Base-by-base conservation (phyloP, 1,140 invertebrate genomes). In the Saccostrea cuccullata region DNA sequence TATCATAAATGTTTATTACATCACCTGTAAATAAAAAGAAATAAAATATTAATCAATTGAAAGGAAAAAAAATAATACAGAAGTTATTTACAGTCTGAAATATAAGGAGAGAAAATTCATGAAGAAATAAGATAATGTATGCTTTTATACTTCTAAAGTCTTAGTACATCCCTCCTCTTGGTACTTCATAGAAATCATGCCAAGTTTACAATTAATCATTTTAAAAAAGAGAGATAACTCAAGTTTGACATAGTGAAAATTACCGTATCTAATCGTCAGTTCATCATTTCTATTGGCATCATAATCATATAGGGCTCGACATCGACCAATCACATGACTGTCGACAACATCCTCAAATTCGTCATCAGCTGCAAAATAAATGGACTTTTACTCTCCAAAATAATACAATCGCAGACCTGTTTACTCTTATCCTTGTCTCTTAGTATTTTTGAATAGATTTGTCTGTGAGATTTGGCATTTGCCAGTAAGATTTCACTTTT, bases 281-380 rank as follows among this genome's bases (percentile, higher is more conserved):
- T 99, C 98, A 95, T 98, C 98, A 92, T 97, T 97, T 67, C 98
- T 95, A 93, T 97, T 97, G 13, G 98, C 98, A 89, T 97, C 96
- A 94, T 98, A 99, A 77, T 97, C 96, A 93, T 98, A 99, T 3
- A 98, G 95, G 0, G 97, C 98, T 91, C 96, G 96, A 94, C 98
- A 98, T 89, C 96, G 96, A 30, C 97, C 96, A 84, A 96, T 94
- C 20, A 77, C 93, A 67, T 88, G 30, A 40, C 12, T 64, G 82
- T 95, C 95, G 26, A 95, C 95, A 60, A 95, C 95, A 58, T 93
- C 91, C 77, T 94, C 93, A 92, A 92, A 92, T 64, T 92, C 92
- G 90, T 91, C 92, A 58, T 92, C 92, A 90, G 90, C 90, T 91
- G 70, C 8, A 89, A 58, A 84, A 36, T 9, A 82, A 36, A 30